Base-by-base conservation (phyloP, 2,113 vertebrate genomes). In the Gobius niger region DNA sequence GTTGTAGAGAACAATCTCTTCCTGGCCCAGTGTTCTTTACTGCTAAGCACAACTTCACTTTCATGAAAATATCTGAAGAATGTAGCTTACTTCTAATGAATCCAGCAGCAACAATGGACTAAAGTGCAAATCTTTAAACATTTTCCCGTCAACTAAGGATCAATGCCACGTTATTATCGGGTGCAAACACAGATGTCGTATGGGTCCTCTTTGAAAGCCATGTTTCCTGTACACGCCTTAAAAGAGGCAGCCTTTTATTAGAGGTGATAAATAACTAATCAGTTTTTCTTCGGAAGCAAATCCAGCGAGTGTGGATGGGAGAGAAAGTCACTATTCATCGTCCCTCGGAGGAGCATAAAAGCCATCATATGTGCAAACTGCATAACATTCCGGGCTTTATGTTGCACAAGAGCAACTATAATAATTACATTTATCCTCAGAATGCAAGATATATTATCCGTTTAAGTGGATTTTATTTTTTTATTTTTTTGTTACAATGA, bases 181-280 rank as follows among this genome's bases (percentile, higher is more conserved):
- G 13, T 8, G 10, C 4, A 18, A 46, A 19, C 61, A 44, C 44
- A 46, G 61, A 18, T 63, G 9, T 12, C 10, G 24, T 65, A 42
- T 63, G 12, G 41, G 34, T 63, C 63, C 14, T 63, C n/a, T 11
- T 70, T 46, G 68, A 7, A 50, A 57, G 62, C 7, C 24, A 9
- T 67, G 14, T 42, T 41, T 52, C 12, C 5, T 11, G 5, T 51
- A 10, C 60, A 52, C 8, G 19, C 46, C 24, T 40, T 18, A 40
- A 70, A 63, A n/a, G 6, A 54, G 52, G 47, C 44, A 75, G 75
- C 12, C 49, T 44, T 13, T 15, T 68, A 79, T 76, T 74, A 71
- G 68, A 44, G 68, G 64, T 70, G 65, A 69, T 63, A 70, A 84
- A 73, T 70, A 67, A 73, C 69, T 16, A 66, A 76, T 84, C 65